Evolutionary conservation across 2,797 vertebrate genomes (phyloP).

Genomic region (Botia kubotai): DNA sequence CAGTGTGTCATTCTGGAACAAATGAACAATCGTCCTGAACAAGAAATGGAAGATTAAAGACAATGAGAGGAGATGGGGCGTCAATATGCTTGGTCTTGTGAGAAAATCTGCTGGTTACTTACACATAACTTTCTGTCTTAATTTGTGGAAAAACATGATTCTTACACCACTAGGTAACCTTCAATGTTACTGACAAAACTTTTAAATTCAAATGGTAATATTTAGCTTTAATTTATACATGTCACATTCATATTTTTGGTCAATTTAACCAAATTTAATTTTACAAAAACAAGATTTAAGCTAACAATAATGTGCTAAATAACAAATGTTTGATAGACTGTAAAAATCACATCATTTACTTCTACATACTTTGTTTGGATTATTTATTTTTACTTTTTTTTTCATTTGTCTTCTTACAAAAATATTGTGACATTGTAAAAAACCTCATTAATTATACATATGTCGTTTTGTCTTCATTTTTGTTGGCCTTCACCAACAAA

Average conservation of each 20-base stretch:
- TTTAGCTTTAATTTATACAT: too few relatives aligned
- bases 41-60: neutral
- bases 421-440: neutral
- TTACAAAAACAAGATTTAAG: too few relatives aligned
- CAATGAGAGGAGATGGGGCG: neutral
- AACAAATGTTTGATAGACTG: too few relatives aligned
- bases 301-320: too few relatives aligned
- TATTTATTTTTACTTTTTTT: too few relatives aligned
- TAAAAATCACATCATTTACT: too few relatives aligned
- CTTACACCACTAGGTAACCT: neutral
- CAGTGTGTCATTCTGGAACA: constrained; percentile 30
- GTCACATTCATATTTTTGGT: too few relatives aligned
- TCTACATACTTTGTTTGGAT: too few relatives aligned
- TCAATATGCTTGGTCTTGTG: neutral
- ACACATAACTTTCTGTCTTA: too few relatives aligned
- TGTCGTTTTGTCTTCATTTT: neutral
- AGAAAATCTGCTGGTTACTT: neutral
- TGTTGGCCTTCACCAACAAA: neutral
- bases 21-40: neutral
- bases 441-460: too few relatives aligned
- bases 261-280: too few relatives aligned
- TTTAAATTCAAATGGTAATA: neutral
- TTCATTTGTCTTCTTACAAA: too few relatives aligned
- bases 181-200: neutral
- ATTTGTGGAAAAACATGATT: neutral